Conservation (phyloP, 2,888 invertebrate species). For the Aporophyla lueneburgensis region DNA sequence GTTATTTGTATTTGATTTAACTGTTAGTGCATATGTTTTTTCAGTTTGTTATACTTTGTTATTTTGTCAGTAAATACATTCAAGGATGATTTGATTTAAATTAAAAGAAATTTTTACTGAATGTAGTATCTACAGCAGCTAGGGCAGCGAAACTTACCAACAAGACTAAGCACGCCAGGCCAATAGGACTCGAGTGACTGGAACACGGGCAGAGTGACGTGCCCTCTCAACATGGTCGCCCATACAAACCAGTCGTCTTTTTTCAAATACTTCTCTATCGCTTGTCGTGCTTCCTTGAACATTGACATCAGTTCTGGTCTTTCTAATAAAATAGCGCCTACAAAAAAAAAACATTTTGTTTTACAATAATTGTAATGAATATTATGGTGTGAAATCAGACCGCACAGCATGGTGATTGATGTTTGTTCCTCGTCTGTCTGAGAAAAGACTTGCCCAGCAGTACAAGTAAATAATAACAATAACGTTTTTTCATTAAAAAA, state of each 20-base stretch:
- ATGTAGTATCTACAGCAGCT: not conserved
- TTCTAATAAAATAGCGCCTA: slow-evolving; percentile 96
- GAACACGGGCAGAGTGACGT: slow-evolving; percentile 99
- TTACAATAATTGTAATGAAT: not conserved
- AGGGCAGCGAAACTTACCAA: slow-evolving; percentile 88
- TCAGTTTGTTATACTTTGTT: not conserved
- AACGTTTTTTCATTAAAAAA: no score
- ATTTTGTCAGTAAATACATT: not conserved
- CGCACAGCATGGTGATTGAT: not conserved
- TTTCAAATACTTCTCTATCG: slow-evolving; percentile 96
- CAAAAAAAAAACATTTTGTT: slow-evolving; percentile 22
- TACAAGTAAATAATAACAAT: not conserved
- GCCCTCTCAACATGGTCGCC: slow-evolving; percentile 99
- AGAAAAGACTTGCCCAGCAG: not conserved
- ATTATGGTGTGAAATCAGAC: not conserved
- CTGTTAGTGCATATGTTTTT: not conserved
- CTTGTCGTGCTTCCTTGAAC: slow-evolving; percentile 94
- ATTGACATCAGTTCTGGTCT: slow-evolving; percentile 97
- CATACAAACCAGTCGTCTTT: slow-evolving; percentile 99
- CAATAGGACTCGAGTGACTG: slow-evolving; percentile 99
- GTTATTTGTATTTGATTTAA: not conserved
- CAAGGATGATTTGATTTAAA: not conserved
- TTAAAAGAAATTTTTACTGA: not conserved
- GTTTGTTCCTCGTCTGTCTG: not conserved
- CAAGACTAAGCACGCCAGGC: slow-evolving; percentile 97